Conservation (phyloP, 1,140 invertebrate species). For the Heterodera schachtii region DNA sequence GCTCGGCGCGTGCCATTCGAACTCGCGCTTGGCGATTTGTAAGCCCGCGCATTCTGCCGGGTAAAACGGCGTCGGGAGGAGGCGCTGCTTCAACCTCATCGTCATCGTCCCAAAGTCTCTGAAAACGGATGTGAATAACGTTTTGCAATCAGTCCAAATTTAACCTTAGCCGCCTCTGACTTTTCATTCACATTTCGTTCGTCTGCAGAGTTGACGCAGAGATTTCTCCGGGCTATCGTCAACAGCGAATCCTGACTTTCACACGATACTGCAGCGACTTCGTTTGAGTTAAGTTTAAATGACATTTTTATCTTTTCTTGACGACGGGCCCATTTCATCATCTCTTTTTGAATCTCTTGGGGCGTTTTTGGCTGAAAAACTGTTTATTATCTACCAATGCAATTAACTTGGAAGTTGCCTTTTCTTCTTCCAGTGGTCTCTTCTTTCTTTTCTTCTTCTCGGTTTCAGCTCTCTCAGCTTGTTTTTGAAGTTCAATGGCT, state of each 20-base stretch:
- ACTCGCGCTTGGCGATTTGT: slow-evolving; percentile 24
- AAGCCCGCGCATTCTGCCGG: slow-evolving; percentile 34
- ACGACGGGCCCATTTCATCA: slow-evolving; percentile 94
- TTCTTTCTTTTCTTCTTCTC: slow-evolving; percentile 24
- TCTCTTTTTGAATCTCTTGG: slow-evolving; percentile 94
- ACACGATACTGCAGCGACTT: neutral
- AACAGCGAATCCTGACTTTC: neutral
- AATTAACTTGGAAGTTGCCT: neutral
- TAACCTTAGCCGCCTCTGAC: slow-evolving; percentile 11
- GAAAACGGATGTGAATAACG: neutral
- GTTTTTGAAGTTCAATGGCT: neutral
- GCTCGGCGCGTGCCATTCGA: slow-evolving; percentile 18
- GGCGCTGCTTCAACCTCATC: slow-evolving; percentile 69
- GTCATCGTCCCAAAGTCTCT: slow-evolving; percentile 54
- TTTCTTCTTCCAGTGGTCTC: neutral
- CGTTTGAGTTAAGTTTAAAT: slow-evolving; percentile 65
- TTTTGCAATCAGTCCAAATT: neutral
- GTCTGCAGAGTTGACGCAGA: neutral
- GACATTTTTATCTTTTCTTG: slow-evolving; percentile 94
- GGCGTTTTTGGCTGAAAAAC: slow-evolving; percentile 85
- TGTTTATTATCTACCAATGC: too few relatives aligned
- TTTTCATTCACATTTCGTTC: neutral
- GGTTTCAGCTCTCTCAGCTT: neutral
- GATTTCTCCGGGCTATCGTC: neutral
- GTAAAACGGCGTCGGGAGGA: slow-evolving; percentile 52